Percentiles rank a stretch among this genome's conserved stretches.
Evolutionary conservation across 2,113 vertebrate genomes (phyloP).

Genomic region (Cinclus mexicanus): DNA sequence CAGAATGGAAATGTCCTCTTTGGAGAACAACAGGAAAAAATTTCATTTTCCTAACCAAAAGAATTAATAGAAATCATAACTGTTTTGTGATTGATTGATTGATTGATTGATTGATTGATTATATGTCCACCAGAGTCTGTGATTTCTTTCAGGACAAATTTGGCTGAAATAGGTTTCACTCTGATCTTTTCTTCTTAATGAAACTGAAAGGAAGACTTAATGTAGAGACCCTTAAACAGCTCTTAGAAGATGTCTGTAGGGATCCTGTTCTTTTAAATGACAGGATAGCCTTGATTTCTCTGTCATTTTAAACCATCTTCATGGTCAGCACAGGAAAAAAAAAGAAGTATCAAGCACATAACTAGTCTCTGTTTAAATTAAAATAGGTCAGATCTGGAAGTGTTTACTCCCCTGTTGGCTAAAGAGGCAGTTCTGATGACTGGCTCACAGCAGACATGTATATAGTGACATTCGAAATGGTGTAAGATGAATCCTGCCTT

Average conservation of each 20-base stretch:
- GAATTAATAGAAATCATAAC: neutral
- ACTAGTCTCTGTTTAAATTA: neutral
- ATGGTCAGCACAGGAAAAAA: neutral
- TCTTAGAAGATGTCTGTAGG: neutral
- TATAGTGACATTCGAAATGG: neutral
- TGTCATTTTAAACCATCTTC: neutral
- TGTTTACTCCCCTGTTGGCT: neutral
- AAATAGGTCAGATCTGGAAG: neutral
- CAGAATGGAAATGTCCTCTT: neutral
- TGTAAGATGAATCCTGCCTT: neutral
- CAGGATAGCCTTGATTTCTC: neutral
- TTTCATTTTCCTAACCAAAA: neutral
- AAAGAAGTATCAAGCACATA: neutral
- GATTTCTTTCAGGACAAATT: neutral
- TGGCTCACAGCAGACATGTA: neutral
- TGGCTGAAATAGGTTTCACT: neutral
- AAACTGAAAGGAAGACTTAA: neutral
- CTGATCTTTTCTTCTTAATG: neutral
- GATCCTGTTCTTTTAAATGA: neutral
- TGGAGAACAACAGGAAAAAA: neutral
- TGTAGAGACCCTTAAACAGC: neutral
- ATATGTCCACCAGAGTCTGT: neutral
- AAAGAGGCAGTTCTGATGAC: neutral
- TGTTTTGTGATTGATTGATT: neutral
- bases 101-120: neutral